Conservation (phyloP, 2,888 invertebrate species). For the Chirona hameri region DNA sequence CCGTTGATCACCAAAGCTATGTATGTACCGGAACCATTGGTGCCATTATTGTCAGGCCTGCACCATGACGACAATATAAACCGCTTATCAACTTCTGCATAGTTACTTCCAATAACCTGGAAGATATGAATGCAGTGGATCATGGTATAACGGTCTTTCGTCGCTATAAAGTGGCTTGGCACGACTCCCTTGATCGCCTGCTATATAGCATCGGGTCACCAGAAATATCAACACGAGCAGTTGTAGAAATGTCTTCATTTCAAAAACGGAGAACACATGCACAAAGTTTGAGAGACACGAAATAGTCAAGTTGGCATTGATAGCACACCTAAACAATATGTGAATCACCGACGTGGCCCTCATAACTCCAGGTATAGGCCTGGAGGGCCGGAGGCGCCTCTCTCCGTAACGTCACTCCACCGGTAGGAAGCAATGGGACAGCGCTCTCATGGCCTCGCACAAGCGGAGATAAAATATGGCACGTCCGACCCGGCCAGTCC, state of each 20-base stretch:
- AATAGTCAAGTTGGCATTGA: constrained; percentile 5
- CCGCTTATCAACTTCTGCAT: no score
- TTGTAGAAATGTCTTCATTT: constrained; percentile 13
- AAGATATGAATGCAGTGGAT: no score
- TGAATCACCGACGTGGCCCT: not conserved
- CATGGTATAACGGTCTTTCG: no score
- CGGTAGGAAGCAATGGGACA: no score
- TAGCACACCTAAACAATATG: constrained; percentile 1
- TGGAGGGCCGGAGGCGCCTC: no score
- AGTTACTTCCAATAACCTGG: no score
- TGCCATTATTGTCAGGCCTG: no score
- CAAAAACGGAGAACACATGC: constrained; percentile 23
- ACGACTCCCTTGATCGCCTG: no score
- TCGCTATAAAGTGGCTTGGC: no score
- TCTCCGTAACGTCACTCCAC: not conserved
- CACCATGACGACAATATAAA: no score
- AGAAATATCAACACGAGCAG: not conserved
- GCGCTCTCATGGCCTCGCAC: not conserved
- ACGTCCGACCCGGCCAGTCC: not conserved
- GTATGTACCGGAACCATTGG: no score
- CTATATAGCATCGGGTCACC: not conserved
- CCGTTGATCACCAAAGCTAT: no score
- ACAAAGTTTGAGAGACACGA: constrained; percentile 10
- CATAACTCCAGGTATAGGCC: not conserved
- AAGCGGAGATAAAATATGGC: not conserved